Conservation (phyloP, 2,113 vertebrate species). For the Nipponia nippon region DNA sequence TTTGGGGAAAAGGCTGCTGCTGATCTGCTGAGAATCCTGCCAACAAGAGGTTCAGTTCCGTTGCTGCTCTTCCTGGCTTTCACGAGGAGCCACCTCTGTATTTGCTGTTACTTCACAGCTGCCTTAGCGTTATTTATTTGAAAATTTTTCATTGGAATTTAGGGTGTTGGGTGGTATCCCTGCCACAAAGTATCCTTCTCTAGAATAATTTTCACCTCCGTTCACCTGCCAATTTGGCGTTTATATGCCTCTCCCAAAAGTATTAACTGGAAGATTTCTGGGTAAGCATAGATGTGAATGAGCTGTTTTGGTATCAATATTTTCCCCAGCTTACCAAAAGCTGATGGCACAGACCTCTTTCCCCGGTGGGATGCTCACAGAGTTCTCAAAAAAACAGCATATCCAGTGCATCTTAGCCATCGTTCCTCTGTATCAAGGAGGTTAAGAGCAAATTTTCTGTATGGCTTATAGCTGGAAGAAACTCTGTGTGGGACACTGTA, state of each 20-base stretch:
- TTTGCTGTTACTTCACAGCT: background rate
- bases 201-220: background rate
- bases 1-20: background rate
- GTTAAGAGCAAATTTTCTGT: background rate
- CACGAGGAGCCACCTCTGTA: fast-evolving
- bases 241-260: background rate
- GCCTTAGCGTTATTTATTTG: background rate
- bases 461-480: background rate
- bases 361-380: background rate
- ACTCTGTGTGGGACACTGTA: background rate
- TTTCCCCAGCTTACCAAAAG: background rate
- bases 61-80: background rate
- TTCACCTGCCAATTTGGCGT: background rate
- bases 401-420: background rate
- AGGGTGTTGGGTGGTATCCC: background rate
- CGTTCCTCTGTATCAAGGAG: background rate
- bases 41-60: background rate
- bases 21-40: background rate
- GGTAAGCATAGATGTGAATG: background rate
- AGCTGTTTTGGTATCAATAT: background rate
- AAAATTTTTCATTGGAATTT: background rate
- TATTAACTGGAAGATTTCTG: background rate
- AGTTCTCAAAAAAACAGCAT: background rate
- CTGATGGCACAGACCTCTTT: background rate
- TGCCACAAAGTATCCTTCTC: background rate